phyloP scores from a whole-genome alignment of 2,888 invertebrate species.

The Hermaeophaga mercurialis region DNA sequence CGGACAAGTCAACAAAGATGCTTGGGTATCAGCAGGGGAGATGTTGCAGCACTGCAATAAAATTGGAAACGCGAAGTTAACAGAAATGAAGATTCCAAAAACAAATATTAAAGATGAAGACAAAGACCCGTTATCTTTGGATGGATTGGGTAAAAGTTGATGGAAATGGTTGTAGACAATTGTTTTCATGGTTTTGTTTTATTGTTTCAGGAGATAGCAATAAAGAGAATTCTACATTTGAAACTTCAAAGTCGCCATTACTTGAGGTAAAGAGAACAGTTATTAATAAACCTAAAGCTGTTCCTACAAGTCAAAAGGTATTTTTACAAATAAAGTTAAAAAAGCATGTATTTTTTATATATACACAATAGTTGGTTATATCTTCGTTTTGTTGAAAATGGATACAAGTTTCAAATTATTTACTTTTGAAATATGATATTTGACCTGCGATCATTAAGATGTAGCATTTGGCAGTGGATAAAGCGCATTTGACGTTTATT shows the following conservation, averaged over 20 bases:
- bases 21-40: slow-evolving; percentile 81
- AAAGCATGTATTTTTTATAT: background rate
- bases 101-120: slow-evolving; percentile 26
- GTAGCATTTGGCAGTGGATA: too few relatives aligned
- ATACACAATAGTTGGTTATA: too few relatives aligned
- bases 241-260: slow-evolving; percentile 23
- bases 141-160: slow-evolving; percentile 33
- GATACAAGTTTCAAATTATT: too few relatives aligned
- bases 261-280: slow-evolving; percentile 24
- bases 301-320: slow-evolving; percentile 21
- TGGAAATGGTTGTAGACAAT: background rate
- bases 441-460: too few relatives aligned
- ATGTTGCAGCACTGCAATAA: slow-evolving; percentile 75
- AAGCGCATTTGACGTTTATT: too few relatives aligned
- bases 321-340: background rate
- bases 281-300: slow-evolving; percentile 27
- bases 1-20: slow-evolving; percentile 72
- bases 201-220: slow-evolving; percentile 41
- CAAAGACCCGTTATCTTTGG: slow-evolving; percentile 40
- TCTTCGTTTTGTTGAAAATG: too few relatives aligned
- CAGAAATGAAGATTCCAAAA: slow-evolving; percentile 54
- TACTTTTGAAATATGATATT: too few relatives aligned
- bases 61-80: slow-evolving; percentile 71
- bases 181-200: slow-evolving; percentile 13
- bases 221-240: slow-evolving; percentile 41